Base-by-base conservation (phyloP, 2,888 invertebrate genomes). In the Andrena hattorfiana region DNA sequence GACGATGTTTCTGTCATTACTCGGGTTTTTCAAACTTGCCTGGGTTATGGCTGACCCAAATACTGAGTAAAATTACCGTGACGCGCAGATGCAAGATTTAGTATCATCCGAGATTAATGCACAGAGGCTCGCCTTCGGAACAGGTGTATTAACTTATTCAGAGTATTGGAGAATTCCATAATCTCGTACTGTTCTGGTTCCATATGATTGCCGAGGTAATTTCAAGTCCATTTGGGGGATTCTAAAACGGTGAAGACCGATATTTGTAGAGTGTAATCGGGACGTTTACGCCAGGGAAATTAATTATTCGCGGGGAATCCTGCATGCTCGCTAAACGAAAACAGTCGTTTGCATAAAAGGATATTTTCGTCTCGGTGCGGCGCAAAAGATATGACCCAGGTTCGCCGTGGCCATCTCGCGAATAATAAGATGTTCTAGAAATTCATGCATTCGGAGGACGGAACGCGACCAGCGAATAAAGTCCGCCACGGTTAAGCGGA, bases 341-440 rank as follows among this genome's bases (percentile, higher is more conserved):
- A 67, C 51, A 51, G 32, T 10, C n/a, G 59, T 74, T 74, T 64
- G 35, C 73, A 48, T 48, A 28, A n/a, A 7, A 59, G 7, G 23
- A 59, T 35, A 64, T 42, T 64, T 74, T 6, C 3, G 26, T 32
- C 30, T 16, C 35, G 16, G 54, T 42, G 20, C 32, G 13, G 28
- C 20, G 59, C 16, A 49, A 60, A 67, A 51, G 28, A 20, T 35
- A 20, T 48, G 42, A 67, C 48, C 32, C 16, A 28, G n/a, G 35
- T 8, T 16, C 42, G 2, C 7, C 10, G 63, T 20, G 28, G 13
- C 10, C 20, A 32, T 49, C 30, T 20, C 32, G 16, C 7, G 79
- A 68, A 74, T 56, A 74, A 74, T 69, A 79, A 69, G 10, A 64
- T 13, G 66, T 42, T 66, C 13, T 32, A 64, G 28, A 80, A 67